A percentile compares a stretch with the other conserved stretches of the same genome.
Evolutionary conservation across 2,797 vertebrate species (phyloP).

Genomic region (Agapornis canus): DNA sequence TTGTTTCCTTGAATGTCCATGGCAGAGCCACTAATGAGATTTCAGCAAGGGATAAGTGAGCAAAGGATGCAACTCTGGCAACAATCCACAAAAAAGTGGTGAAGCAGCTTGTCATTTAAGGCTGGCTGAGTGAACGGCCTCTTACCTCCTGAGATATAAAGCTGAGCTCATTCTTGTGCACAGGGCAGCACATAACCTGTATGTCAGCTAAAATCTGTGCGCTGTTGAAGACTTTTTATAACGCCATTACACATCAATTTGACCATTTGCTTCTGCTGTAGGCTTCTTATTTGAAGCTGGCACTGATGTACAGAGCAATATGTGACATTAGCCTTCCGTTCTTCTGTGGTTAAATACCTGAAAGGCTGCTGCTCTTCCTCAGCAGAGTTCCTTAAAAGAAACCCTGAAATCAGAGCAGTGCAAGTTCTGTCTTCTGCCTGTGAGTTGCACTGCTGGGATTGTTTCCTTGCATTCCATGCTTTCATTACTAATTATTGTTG

Average conservation of each 20-base stretch:
- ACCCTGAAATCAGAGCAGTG: not conserved
- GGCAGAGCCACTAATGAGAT: not conserved
- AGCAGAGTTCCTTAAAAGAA: not conserved
- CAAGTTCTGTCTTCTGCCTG: not conserved
- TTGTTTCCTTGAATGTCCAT: not conserved
- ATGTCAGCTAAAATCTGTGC: rapidly evolving
- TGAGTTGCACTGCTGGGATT: not conserved
- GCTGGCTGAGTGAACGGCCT: not conserved
- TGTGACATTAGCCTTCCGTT: not conserved
- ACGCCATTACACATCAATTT: not conserved
- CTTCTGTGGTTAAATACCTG: not conserved
- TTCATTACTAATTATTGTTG: not conserved
- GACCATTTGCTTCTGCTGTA: not conserved
- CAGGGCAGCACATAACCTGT: not conserved
- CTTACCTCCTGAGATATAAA: not conserved
- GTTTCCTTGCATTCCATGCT: not conserved
- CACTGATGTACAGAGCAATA: not conserved
- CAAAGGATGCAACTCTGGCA: not conserved
- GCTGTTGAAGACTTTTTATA: not conserved
- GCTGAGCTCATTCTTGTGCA: not conserved
- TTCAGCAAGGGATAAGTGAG: not conserved
- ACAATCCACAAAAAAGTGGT: not conserved
- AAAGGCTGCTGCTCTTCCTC: not conserved
- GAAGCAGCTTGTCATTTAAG: not conserved
- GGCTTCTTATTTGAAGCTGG: not conserved